These are phyloP conservation scores for Eudasyphora cyanicolor DNA, from an alignment of 2,888 invertebrate genomes.

Conservation along the genomic window DNA sequence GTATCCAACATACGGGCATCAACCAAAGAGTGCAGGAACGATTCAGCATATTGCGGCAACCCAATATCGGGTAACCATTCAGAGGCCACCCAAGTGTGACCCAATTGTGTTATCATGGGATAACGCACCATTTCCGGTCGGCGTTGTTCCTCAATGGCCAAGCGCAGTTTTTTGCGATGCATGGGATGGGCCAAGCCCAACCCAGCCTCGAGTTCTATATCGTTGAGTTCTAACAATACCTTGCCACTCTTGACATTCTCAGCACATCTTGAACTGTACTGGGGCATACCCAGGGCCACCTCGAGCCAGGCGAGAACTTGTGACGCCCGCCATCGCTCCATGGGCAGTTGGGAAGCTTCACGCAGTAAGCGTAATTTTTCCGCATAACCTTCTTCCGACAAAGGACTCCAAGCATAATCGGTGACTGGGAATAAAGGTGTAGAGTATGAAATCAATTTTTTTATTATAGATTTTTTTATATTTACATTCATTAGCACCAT, in stretches of 20 bases:
- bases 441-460: background rate
- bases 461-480: constrained; percentile 19
- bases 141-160: constrained; percentile 95
- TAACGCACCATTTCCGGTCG: constrained; percentile 93
- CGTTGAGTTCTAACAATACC: constrained; percentile 94
- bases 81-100: constrained; percentile 95
- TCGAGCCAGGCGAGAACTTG: constrained; percentile 97
- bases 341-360: constrained; percentile 91
- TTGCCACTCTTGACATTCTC: constrained; percentile 98
- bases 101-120: constrained; percentile 91
- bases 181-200: constrained; percentile 95
- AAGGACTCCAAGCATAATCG: constrained; percentile 79
- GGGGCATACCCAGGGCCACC: constrained; percentile 95
- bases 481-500: constrained; percentile 83
- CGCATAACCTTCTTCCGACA: constrained; percentile 79
- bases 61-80: constrained; percentile 97
- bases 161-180: constrained; percentile 94
- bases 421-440: constrained; percentile 71
- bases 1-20: constrained; percentile 96
- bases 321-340: constrained; percentile 95
- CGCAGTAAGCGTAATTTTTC: constrained; percentile 82
- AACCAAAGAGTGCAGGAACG: constrained; percentile 92
- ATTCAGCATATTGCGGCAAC: constrained; percentile 92
- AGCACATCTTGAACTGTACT: constrained; percentile 93
- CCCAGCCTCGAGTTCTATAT: constrained; percentile 94